Percentiles rank a stretch among this genome's conserved stretches.
These are phyloP conservation scores for Coendou prehensilis DNA, from an alignment of 2,797 vertebrate species.

Conservation along the genomic window DNA sequence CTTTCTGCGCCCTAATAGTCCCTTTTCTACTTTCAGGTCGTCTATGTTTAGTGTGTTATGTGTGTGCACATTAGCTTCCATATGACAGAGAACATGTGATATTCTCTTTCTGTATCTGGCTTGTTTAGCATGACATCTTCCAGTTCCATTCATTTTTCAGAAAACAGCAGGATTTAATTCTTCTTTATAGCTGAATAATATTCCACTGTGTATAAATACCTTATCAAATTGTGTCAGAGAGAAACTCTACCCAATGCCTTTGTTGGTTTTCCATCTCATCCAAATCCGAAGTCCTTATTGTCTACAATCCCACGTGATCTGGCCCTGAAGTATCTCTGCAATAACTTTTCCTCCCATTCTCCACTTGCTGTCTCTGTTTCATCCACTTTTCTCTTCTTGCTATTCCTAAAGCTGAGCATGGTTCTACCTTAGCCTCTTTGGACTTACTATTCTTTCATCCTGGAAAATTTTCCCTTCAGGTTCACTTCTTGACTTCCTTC, in stretches of 20 bases:
- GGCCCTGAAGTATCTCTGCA: neutral
- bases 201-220: neutral
- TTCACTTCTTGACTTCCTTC: neutral
- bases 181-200: neutral
- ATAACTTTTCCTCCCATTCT: neutral
- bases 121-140: neutral
- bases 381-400: neutral
- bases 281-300: neutral
- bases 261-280: neutral
- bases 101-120: neutral
- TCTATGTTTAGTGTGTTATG: neutral
- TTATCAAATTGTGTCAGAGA: neutral
- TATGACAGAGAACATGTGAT: neutral
- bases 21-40: neutral
- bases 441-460: neutral
- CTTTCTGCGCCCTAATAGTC: neutral
- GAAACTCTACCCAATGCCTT: neutral
- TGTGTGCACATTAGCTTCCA: neutral
- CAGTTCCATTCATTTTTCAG: neutral
- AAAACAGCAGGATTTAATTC: neutral
- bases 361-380: neutral
- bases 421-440: conserved; percentile 27
- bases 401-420: neutral
- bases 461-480: neutral
- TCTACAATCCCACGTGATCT: neutral